Conservation (phyloP, 2,888 invertebrate genomes). For the Hydraecia micacea region DNA sequence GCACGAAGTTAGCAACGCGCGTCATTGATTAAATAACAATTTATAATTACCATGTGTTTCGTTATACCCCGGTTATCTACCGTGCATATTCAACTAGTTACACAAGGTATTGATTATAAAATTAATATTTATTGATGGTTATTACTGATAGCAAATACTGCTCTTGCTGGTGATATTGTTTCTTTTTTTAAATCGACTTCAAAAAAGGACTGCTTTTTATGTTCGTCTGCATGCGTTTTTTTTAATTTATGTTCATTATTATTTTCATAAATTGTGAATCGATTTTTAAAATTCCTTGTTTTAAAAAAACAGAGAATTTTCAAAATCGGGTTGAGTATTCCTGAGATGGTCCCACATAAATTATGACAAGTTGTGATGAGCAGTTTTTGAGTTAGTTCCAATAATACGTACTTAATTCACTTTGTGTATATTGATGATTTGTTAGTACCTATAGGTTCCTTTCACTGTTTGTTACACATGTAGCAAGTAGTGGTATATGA, state of each 20-base stretch:
- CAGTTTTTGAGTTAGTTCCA: not conserved
- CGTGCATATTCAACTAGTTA: conserved; percentile 41
- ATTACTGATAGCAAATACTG: conserved; percentile 10
- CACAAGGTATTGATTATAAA: conserved; percentile 3
- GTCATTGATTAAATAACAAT: conserved; percentile 56
- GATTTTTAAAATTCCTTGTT: not conserved
- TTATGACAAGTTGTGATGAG: not conserved
- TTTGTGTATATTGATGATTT: not conserved
- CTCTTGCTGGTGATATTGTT: not conserved
- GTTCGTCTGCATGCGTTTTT: not conserved
- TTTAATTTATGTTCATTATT: not conserved
- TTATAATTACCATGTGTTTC: conserved; percentile 48
- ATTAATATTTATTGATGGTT: conserved; percentile 5
- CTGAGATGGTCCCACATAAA: not conserved
- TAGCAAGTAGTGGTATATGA: not conserved
- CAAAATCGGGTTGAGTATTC: not conserved
- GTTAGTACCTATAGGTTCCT: not conserved
- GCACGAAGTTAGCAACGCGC: conserved; percentile 38
- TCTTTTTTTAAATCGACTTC: not conserved
- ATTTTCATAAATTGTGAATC: not conserved
- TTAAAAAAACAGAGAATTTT: too few relatives aligned
- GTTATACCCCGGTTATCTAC: conserved; percentile 35
- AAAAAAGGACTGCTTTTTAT: not conserved
- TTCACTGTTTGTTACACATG: not conserved
- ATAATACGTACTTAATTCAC: not conserved